phyloP scores from a whole-genome alignment of 2,797 vertebrate genomes.

The Cichlasoma orientale region DNA sequence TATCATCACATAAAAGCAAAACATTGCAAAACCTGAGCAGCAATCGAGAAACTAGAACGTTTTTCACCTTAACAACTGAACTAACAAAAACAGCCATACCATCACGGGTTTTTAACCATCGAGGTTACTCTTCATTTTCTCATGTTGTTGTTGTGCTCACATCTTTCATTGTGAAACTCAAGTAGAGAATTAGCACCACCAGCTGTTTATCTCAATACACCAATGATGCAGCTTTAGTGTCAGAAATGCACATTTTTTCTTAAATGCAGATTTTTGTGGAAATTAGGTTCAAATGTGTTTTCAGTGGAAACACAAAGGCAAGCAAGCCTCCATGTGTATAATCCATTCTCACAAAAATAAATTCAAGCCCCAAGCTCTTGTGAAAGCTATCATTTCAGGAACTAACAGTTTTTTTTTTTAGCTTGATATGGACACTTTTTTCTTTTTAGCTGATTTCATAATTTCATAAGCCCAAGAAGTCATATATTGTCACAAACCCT shows the following conservation, averaged over 20 bases:
- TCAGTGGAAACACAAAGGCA: neutral
- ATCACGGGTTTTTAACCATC: neutral
- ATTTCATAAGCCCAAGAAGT: neutral
- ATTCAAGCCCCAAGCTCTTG: neutral
- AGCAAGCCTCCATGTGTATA: neutral
- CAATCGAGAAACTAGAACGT: too few species aligned
- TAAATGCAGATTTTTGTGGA: neutral
- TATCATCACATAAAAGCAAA: too few species aligned
- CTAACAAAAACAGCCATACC: neutral
- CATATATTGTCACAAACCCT: neutral
- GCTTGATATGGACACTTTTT: slow-evolving; percentile 1
- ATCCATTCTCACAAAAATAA: neutral
- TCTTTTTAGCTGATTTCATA: neutral
- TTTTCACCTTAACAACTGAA: too few species aligned
- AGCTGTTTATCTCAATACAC: too few species aligned
- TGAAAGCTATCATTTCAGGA: slow-evolving; percentile 23
- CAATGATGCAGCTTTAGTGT: neutral
- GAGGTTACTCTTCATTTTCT: too few species aligned
- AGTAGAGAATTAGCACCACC: neutral
- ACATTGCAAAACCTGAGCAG: too few species aligned
- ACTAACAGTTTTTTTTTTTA: neutral
- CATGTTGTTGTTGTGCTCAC: neutral
- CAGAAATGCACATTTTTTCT: neutral
- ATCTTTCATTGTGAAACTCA: neutral
- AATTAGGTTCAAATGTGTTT: neutral